Evolutionary conservation across 2,113 vertebrate species (phyloP), one percentile per base, ranked within the genome.

Genomic region (Tichodroma muraria): DNA sequence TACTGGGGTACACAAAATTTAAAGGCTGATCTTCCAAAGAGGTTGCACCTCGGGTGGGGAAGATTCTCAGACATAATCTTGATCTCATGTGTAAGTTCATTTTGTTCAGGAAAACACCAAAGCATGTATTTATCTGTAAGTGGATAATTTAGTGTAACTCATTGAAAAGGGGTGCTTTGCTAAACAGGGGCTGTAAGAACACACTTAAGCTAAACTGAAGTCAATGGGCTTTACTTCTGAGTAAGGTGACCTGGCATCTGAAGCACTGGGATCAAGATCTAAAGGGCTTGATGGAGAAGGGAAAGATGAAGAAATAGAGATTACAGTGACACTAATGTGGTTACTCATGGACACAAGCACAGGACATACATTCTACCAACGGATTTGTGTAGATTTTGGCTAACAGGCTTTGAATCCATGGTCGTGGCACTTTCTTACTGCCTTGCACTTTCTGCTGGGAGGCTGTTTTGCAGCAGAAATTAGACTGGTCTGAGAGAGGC

Each of bases 381-480:
- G 64, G 6, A 15, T 89, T 89, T 76, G 23, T 7, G 5, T 49
- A 53, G 73, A 47, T 73, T 80, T 88, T 82, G 52, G 25, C 31
- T 80, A 37, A 56, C 2, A 3, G 49, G 31, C 25, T 88, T 76
- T 77, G 33, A 11, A 49, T 81, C 60, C 1, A 6, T 59, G 71
- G 35, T 38, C 50, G 54, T 0, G 0, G 21, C 0, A 0, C 50
- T 77, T 72, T 54, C 66, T 85, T 84, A 85, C 30, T 61, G 50
- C 22, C 17, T 61, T 31, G 15, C 30, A 8, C 11, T 81, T 90
- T 76, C 66, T 73, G 45, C n/a, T 87, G 44, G 79, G 73, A 87
- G 5, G 38, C 25, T 85, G 31, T 53, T 89, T 57, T 69, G 44
- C 37, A 38, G 44, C 64, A 86, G 45, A n/a, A 81, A 53, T 80